Percentiles rank a stretch among this genome's conserved stretches.
Evolutionary conservation across 2,113 vertebrate species (phyloP).

Genomic region (Perca flavescens): DNA sequence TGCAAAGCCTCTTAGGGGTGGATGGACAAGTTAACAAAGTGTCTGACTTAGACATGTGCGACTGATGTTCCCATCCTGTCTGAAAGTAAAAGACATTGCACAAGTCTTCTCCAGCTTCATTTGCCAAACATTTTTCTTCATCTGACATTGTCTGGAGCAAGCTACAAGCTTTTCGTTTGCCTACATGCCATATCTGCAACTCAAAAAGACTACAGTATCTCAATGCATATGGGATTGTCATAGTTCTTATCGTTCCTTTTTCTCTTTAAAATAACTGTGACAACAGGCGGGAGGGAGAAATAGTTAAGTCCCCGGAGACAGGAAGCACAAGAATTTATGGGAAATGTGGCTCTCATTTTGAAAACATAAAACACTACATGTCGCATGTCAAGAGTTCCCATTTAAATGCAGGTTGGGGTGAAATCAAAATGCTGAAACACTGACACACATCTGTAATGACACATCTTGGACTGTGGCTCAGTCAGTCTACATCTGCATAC

Average conservation of each 20-base stretch:
- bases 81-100: not conserved
- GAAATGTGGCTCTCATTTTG: constrained; percentile 39
- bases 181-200: not conserved
- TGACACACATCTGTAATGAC: constrained; percentile 31
- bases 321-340: constrained; percentile 23
- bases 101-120: not conserved
- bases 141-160: not conserved
- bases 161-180: not conserved
- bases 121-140: not conserved
- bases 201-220: not conserved
- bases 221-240: not conserved
- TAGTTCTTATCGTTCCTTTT: not conserved
- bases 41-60: not conserved
- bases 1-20: not conserved
- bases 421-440: constrained; percentile 37
- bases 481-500: constrained; percentile 54
- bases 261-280: not conserved
- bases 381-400: not conserved
- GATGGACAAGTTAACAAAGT: not conserved
- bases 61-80: not conserved
- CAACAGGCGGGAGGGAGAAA: not conserved
- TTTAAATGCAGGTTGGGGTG: constrained; percentile 5
- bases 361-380: constrained; percentile 30
- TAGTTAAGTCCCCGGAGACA: not conserved
- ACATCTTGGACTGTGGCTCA: constrained; percentile 23